phyloP scores from a whole-genome alignment of 2,888 invertebrate species.

The Alloplasta piceator region DNA sequence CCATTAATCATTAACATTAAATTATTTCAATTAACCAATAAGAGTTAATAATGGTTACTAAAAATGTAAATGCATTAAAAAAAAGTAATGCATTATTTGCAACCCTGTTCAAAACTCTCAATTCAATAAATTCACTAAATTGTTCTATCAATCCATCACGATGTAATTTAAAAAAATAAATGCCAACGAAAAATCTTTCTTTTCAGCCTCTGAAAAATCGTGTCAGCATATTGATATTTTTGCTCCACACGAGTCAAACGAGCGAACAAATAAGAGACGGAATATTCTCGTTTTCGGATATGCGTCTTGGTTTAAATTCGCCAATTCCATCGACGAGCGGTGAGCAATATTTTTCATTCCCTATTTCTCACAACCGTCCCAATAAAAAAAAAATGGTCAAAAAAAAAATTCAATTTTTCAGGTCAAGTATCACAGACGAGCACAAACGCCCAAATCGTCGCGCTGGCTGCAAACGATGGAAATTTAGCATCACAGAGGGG shows the following conservation, averaged over 20 bases:
- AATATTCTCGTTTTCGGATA: slow-evolving; percentile 77
- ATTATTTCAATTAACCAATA: too few species aligned
- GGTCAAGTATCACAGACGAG: slow-evolving; percentile 75
- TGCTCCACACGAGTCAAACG: slow-evolving; percentile 75
- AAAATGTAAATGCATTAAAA: too few species aligned
- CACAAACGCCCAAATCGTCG: slow-evolving; percentile 74
- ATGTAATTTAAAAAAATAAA: too few species aligned
- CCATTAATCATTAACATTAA: too few species aligned
- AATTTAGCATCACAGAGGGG: slow-evolving; percentile 69
- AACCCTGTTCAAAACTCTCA: too few species aligned
- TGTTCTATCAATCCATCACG: too few species aligned
- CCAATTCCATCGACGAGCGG: slow-evolving; percentile 78
- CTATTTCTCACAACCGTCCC: neutral
- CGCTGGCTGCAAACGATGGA: slow-evolving; percentile 71
- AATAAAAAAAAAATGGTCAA: neutral
- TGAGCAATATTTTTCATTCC: slow-evolving; percentile 61
- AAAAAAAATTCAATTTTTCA: slow-evolving; percentile 44
- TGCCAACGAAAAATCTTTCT: too few species aligned
- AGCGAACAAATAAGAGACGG: slow-evolving; percentile 73
- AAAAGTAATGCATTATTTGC: too few species aligned
- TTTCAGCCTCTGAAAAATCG: slow-evolving; percentile 78
- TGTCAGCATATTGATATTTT: slow-evolving; percentile 75
- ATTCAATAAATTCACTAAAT: too few species aligned
- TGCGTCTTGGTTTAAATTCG: slow-evolving; percentile 74
- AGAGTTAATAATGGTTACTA: too few species aligned